A percentile compares a stretch with the other conserved stretches of the same genome.
Conservation (phyloP, 2,888 invertebrate species). For the Nudaria mundana region DNA sequence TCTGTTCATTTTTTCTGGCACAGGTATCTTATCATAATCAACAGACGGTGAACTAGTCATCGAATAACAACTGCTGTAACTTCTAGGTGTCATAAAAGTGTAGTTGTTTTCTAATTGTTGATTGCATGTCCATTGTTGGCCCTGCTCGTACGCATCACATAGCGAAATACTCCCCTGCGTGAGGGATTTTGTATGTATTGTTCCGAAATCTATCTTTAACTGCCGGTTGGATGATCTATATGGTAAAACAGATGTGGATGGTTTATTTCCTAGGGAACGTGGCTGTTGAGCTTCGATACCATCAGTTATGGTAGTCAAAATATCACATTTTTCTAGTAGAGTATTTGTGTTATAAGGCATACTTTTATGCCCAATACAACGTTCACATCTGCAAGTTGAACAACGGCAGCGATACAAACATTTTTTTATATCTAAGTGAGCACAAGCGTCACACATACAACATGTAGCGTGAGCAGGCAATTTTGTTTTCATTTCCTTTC, state of each 20-base stretch:
- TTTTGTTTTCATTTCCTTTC: background rate
- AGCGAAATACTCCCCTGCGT: constrained; percentile 1
- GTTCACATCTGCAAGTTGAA: constrained; percentile 1
- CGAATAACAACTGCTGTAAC: constrained; percentile 14
- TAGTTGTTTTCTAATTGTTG: constrained; percentile 9
- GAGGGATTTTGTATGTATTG: background rate
- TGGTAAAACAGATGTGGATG: background rate
- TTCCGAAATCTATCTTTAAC: constrained; percentile 3
- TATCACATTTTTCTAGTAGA: constrained; percentile 6
- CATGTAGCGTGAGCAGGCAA: background rate
- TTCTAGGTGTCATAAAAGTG: constrained; percentile 7
- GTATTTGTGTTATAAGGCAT: background rate
- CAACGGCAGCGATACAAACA: constrained; percentile 1
- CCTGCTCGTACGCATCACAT: constrained; percentile 9
- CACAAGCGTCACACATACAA: background rate
- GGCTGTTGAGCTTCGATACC: constrained; percentile 3
- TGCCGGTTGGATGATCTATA: background rate
- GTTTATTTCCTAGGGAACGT: background rate
- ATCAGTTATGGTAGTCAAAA: constrained; percentile 11
- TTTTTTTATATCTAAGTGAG: background rate
- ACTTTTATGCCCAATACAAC: background rate
- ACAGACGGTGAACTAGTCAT: constrained; percentile 13
- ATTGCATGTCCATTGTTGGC: constrained; percentile 6
- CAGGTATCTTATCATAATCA: constrained; percentile 7
- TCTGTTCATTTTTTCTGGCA: constrained; percentile 13